A percentile compares a stretch with the other conserved stretches of the same genome.
These are phyloP conservation scores for Chrysina gloriosa DNA, from an alignment of 2,888 invertebrate genomes.

Conservation along the genomic window DNA sequence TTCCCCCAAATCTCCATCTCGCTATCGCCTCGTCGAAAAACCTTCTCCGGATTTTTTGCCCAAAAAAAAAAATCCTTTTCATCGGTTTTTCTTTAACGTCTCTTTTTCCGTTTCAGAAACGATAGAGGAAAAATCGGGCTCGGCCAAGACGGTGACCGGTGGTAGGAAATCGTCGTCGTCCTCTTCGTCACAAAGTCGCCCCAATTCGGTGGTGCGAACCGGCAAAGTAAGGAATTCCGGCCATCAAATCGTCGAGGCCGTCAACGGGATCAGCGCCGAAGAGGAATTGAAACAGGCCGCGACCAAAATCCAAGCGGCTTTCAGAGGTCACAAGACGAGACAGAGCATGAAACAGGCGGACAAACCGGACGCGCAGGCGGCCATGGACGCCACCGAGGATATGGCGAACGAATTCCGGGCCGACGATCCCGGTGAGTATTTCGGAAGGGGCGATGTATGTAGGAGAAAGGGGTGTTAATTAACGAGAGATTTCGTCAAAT, in stretches of 20 bases:
- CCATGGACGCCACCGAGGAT: conserved; percentile 70
- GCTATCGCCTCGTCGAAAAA: no score
- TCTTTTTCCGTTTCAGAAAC: conserved; percentile 51
- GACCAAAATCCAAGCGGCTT: conserved; percentile 89
- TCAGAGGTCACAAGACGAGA: conserved; percentile 84
- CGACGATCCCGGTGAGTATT: conserved; percentile 79
- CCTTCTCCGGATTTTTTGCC: no score
- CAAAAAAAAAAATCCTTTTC: no score
- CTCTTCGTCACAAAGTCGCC: conserved; percentile 47
- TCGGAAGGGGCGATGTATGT: not conserved
- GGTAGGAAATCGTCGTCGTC: conserved; percentile 48
- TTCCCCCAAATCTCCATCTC: no score
- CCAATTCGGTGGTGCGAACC: conserved; percentile 46
- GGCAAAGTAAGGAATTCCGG: not conserved
- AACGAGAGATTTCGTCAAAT: no score
- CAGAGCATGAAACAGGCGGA: conserved; percentile 78
- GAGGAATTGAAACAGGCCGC: conserved; percentile 75
- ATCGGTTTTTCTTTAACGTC: no score
- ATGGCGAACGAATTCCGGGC: conserved; percentile 83
- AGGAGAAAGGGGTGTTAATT: not conserved
- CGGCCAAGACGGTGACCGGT: conserved; percentile 61
- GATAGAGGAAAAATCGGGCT: conserved; percentile 56
- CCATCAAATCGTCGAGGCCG: conserved; percentile 19
- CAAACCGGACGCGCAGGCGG: conserved; percentile 54
- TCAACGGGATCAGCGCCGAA: conserved; percentile 40